A percentile compares a stretch with the other conserved stretches of the same genome.
Conservation (phyloP, 2,888 invertebrate species). For the Incurvaria masculella region DNA sequence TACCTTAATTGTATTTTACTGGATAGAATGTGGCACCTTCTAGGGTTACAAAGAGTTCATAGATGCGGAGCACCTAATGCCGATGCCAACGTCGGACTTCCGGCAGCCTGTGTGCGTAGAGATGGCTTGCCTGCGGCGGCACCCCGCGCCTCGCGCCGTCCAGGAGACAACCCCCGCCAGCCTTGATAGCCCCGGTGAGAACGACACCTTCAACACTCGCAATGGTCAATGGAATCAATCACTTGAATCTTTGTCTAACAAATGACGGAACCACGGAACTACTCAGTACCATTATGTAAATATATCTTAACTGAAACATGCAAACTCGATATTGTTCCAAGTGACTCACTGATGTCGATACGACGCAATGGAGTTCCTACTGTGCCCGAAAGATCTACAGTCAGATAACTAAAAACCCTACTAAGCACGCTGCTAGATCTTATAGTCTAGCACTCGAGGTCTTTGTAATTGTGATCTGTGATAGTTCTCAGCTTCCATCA, state of each 20-base stretch:
- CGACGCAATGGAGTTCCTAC: too few species aligned
- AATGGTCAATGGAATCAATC: too few species aligned
- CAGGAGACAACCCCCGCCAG: conserved; percentile 52
- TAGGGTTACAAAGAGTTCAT: conserved; percentile 90
- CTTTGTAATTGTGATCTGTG: too few species aligned
- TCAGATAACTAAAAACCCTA: too few species aligned
- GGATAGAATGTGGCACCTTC: conserved; percentile 15
- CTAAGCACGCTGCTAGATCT: background rate
- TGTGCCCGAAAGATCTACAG: too few species aligned
- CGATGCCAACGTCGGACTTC: conserved; percentile 80
- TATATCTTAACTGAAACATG: too few species aligned
- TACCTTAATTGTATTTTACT: background rate
- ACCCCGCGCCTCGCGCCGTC: conserved; percentile 48
- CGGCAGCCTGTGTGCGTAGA: conserved; percentile 80
- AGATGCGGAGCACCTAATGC: conserved; percentile 87
- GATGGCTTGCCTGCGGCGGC: conserved; percentile 65
- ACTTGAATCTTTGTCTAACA: too few species aligned
- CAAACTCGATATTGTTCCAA: too few species aligned
- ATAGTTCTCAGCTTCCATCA: background rate
- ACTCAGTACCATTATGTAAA: too few species aligned
- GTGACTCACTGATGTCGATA: too few species aligned
- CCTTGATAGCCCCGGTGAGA: conserved; percentile 48
- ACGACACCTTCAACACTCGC: too few species aligned
- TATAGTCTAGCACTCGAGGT: background rate
- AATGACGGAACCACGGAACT: too few species aligned